These are phyloP conservation scores for Tenthredo livida DNA, from an alignment of 2,888 invertebrate genomes.

Conservation along the genomic window DNA sequence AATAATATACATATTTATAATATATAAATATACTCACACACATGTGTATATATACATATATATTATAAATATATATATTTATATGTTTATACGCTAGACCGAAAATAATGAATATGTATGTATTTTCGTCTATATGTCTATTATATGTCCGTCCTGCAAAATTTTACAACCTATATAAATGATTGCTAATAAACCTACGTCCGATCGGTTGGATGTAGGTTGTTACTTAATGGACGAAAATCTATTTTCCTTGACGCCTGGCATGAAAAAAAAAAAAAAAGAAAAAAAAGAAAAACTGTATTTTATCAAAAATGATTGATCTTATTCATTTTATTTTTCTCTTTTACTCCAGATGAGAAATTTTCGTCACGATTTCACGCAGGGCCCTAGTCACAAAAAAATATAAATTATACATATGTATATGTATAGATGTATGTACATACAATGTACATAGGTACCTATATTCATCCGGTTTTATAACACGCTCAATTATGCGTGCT, in stretches of 20 bases:
- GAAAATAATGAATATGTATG: conserved; percentile 6
- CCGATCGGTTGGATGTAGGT: conserved; percentile 12
- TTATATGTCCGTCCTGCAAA: conserved; percentile 39
- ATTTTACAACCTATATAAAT: conserved; percentile 6
- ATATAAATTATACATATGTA: background rate
- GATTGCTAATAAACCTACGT: background rate
- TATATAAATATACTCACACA: background rate
- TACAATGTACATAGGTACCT: too few relatives aligned
- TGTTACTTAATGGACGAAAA: conserved; percentile 13
- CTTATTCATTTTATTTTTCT: background rate
- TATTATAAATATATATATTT: background rate
- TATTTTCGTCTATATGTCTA: conserved; percentile 19
- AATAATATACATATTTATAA: background rate
- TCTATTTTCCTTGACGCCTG: conserved; percentile 57
- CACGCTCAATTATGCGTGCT: conserved; percentile 17
- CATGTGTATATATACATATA: background rate
- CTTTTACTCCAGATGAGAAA: background rate
- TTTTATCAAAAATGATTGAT: background rate
- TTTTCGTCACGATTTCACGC: background rate
- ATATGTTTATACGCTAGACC: background rate
- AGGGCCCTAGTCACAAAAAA: background rate
- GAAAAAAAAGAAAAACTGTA: too few relatives aligned
- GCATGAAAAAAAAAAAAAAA: too few relatives aligned
- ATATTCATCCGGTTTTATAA: background rate
- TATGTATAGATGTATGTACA: background rate